Base-by-base conservation (phyloP, 2,113 vertebrate species). In the Meleagris gallopavo region DNA sequence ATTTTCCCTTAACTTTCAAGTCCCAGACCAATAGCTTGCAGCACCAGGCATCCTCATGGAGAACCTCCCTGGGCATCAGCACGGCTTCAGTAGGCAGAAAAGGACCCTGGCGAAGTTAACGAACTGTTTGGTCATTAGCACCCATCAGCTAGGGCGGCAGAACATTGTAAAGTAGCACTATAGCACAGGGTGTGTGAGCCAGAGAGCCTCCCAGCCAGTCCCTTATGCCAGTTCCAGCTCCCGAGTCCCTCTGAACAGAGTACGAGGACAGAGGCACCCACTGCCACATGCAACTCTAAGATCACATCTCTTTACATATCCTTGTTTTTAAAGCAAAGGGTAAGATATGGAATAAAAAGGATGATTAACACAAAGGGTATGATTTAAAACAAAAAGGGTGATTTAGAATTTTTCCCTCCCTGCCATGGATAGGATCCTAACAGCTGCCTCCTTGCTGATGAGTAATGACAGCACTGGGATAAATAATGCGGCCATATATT, bases 331-430 rank as follows among this genome's bases (percentile, higher is more conserved):
- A 83, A 62, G 84, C 32, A 64, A 64, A 89, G 43, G 8, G 19
- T 12, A 67, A 15, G 55, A 22, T 22, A 83, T 45, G 60, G 78
- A 66, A 61, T 16, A 38, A 52, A 52, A 19, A 64, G 57, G 27
- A 73, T 14, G 27, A 87, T 78, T 57, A 62, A 91, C 20, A 58
- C 27, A 83, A 74, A 79, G 55, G 8, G 40, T 40, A 65, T 36
- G 75, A 58, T 70, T 70, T 93, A 86, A 71, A 16, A 76, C 65
- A 62, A 80, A 81, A 40, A 5, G 34, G 46, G 48, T 52, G 83
- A 94, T 80, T 88, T 70, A 84, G 80, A 82, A 52, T 16, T 36
- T 61, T n/a, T 95, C n/a, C n/a, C 36, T 73, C 52, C 46, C 38
- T 13, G 14, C 38, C 74, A 18, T 0, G 29, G 57, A 34, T 3